Percentiles rank a stretch among this genome's conserved stretches.
These are phyloP conservation scores for Harlomillsia oculata DNA, from an alignment of 1,140 invertebrate species.

Conservation along the genomic window DNA sequence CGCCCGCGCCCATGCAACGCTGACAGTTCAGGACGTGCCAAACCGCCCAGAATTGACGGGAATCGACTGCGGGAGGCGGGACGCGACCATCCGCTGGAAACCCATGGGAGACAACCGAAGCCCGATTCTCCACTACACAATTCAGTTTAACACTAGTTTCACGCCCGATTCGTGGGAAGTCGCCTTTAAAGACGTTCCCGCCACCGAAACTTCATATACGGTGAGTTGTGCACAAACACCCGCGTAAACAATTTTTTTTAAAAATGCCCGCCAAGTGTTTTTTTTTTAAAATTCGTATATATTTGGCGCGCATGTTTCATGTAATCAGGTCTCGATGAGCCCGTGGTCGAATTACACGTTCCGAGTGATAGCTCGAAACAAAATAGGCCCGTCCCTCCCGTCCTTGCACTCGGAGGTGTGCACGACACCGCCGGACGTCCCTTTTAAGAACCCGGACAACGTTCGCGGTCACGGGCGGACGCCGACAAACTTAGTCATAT, in stretches of 20 bases:
- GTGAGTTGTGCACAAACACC: slow-evolving; percentile 36
- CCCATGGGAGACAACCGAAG: slow-evolving; percentile 87
- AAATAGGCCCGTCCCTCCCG: slow-evolving; percentile 64
- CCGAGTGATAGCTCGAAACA: slow-evolving; percentile 43
- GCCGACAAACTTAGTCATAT: slow-evolving; percentile 83
- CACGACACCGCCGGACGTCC: slow-evolving; percentile 75
- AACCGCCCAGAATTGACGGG: slow-evolving; percentile 64
- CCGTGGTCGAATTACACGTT: slow-evolving; percentile 97
- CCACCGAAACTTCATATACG: slow-evolving; percentile 64
- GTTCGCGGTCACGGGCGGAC: slow-evolving; percentile 79
- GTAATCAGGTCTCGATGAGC: slow-evolving; percentile 55
- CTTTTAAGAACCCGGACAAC: slow-evolving; percentile 88
- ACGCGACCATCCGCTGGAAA: slow-evolving; percentile 70
- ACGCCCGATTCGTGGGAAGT: slow-evolving; percentile 84
- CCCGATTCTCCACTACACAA: slow-evolving; percentile 79
- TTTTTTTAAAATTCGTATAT: slow-evolving; percentile 1
- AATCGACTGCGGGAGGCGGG: slow-evolving; percentile 57
- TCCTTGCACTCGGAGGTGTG: slow-evolving; percentile 72
- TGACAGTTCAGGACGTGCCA: slow-evolving; percentile 92
- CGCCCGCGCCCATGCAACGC: slow-evolving; percentile 67
- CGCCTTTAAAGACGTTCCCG: slow-evolving; percentile 61
- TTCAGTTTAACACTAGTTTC: slow-evolving; percentile 91
- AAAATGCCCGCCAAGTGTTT: neutral
- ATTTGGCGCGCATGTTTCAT: neutral
- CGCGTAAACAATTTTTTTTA: slow-evolving; percentile 8